Percentiles rank a stretch among this genome's conserved stretches.
phyloP scores from a whole-genome alignment of 2,113 vertebrate species.

The Hystrix brachyura region DNA sequence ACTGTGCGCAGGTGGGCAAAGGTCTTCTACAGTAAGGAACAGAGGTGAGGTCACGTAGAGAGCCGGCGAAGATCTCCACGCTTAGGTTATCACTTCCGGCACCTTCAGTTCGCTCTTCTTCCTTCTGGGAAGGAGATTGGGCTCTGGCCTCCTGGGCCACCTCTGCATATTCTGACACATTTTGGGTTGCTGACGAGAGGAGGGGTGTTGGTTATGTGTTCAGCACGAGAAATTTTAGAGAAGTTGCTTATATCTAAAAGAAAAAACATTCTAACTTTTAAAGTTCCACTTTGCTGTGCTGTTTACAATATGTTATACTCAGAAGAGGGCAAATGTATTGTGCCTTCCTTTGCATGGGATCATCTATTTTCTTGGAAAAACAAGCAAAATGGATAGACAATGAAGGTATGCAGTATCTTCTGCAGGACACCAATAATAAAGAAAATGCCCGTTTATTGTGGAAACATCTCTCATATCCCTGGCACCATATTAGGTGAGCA shows the following conservation, averaged over 20 bases:
- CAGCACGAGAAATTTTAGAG: neutral
- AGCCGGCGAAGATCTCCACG: neutral
- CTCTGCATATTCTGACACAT: neutral
- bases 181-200: neutral
- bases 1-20: neutral
- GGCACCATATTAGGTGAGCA: fast-evolving
- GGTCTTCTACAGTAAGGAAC: neutral
- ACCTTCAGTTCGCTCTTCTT: neutral
- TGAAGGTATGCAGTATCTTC: neutral
- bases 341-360: neutral
- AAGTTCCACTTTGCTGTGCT: neutral
- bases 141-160: neutral
- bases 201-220: neutral
- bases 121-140: too few relatives aligned
- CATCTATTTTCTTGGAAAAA: neutral
- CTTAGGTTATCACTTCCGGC: too few relatives aligned
- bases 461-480: neutral
- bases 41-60: neutral
- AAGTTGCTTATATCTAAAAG: neutral
- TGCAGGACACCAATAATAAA: neutral
- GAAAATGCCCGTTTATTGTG: neutral
- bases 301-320: neutral
- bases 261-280: neutral
- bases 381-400: neutral
- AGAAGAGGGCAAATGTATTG: neutral